Conservation (phyloP, 2,888 invertebrate species). For the Cryptocheilus praepositus region DNA sequence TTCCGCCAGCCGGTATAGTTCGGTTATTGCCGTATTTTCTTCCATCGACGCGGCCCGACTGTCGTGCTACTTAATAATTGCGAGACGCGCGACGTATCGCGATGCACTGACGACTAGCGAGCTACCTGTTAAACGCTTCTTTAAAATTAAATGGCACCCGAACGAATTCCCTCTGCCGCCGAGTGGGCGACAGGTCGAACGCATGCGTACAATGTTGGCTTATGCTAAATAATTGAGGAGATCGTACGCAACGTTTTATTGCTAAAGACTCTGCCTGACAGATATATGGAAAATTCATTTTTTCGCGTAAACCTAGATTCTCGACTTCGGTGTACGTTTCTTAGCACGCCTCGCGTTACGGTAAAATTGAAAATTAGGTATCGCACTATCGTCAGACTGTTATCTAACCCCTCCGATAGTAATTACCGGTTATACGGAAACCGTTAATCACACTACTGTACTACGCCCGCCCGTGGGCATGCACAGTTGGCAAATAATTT, state of each 20-base stretch:
- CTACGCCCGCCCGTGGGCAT: conserved; percentile 3
- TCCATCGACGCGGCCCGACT: not conserved
- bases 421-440: conserved; percentile 38
- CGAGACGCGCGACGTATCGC: not conserved
- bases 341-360: not conserved
- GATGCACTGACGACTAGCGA: too few species aligned
- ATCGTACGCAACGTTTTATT: too few species aligned
- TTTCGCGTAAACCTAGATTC: too few species aligned
- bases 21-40: conserved; percentile 12
- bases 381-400: conserved; percentile 35
- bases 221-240: too few species aligned
- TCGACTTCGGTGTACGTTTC: too few species aligned
- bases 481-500: conserved; percentile 9
- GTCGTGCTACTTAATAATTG: not conserved
- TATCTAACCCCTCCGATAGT: conserved; percentile 34
- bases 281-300: too few species aligned
- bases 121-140: too few species aligned
- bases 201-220: too few species aligned
- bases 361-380: conserved; percentile 48
- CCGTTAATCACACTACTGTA: conserved; percentile 19
- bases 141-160: too few species aligned
- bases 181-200: too few species aligned
- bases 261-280: too few species aligned
- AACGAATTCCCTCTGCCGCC: too few species aligned
- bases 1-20: conserved; percentile 40